These are phyloP conservation scores for Trissonchulus latispiculum DNA, from an alignment of 2,888 invertebrate genomes.

Conservation along the genomic window DNA sequence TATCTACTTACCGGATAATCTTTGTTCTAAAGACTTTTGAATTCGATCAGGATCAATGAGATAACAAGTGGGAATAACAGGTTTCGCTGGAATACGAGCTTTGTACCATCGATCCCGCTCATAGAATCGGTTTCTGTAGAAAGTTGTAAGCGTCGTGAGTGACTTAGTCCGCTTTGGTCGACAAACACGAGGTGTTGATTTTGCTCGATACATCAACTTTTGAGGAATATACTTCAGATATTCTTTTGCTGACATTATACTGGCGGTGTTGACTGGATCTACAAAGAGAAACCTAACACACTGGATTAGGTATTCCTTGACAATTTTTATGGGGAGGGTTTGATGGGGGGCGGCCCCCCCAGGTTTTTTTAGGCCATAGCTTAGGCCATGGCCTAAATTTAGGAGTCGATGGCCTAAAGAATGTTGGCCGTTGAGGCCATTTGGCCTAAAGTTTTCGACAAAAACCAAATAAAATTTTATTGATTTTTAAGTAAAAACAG, in stretches of 20 bases:
- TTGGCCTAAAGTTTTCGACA: no score
- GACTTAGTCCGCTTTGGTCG: slow-evolving; percentile 13
- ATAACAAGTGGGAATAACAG: slow-evolving; percentile 36
- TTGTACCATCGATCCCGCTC: slow-evolving; percentile 43
- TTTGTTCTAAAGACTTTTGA: slow-evolving; percentile 30
- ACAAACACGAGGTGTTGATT: background rate
- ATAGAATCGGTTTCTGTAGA: slow-evolving; percentile 31
- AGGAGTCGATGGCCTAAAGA: no score
- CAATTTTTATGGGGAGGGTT: no score
- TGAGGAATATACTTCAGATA: slow-evolving; percentile 8
- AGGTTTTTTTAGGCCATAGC: no score
- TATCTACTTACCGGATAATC: slow-evolving; percentile 21
- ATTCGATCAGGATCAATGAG: slow-evolving; percentile 37
- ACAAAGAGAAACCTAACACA: no score
- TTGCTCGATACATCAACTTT: slow-evolving; percentile 10
- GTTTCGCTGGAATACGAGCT: slow-evolving; percentile 39
- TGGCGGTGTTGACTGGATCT: no score
- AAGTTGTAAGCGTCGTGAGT: slow-evolving; percentile 15
- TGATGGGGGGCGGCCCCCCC: no score
- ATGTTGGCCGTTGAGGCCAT: no score
- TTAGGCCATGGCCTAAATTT: no score
- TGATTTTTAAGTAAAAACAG: no score
- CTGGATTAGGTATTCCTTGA: no score
- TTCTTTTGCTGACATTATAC: slow-evolving; percentile 8
- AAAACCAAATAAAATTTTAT: no score